Percentiles rank a stretch among this genome's conserved stretches.
Evolutionary conservation across 1,140 invertebrate genomes (phyloP).

Genomic region (Plectrocnemia conspersa): DNA sequence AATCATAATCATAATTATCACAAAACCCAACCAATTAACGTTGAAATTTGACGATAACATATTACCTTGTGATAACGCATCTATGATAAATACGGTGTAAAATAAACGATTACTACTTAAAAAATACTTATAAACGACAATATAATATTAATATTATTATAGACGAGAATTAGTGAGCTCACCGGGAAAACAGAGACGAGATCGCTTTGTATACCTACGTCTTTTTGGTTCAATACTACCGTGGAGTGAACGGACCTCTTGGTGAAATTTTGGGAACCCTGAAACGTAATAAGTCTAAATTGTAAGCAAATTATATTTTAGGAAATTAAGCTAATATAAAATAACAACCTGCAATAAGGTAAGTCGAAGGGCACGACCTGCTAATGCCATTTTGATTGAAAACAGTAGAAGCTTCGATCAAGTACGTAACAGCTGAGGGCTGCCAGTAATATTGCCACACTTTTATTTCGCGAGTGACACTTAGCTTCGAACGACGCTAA

Average conservation of each 20-base stretch:
- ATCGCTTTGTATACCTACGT: slow-evolving; percentile 33
- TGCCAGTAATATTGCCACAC: neutral
- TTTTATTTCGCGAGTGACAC: too few relatives aligned
- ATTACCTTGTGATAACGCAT: too few relatives aligned
- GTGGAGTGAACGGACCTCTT: slow-evolving; percentile 30
- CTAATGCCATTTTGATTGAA: neutral
- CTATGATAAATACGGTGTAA: too few relatives aligned
- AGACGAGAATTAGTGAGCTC: slow-evolving; percentile 29
- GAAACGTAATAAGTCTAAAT: slow-evolving; percentile 14
- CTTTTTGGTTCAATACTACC: slow-evolving; percentile 32
- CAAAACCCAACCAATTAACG: too few relatives aligned
- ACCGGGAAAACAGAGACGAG: slow-evolving; percentile 30
- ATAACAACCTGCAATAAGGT: slow-evolving; percentile 3
- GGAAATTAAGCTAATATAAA: neutral
- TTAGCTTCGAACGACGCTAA: neutral
- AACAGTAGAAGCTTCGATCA: neutral
- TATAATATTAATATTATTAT: slow-evolving; percentile 17
- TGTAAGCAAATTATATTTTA: neutral
- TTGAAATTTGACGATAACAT: too few relatives aligned
- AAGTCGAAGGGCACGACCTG: neutral
- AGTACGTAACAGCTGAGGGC: too few relatives aligned
- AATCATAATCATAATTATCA: too few relatives aligned
- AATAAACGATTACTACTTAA: too few relatives aligned
- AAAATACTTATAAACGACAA: too few relatives aligned
- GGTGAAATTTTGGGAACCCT: slow-evolving; percentile 29